Evolutionary conservation across 2,113 vertebrate genomes (phyloP), one percentile per base, ranked within the genome.

Genomic region (Petrocephalus microphthalmus): DNA sequence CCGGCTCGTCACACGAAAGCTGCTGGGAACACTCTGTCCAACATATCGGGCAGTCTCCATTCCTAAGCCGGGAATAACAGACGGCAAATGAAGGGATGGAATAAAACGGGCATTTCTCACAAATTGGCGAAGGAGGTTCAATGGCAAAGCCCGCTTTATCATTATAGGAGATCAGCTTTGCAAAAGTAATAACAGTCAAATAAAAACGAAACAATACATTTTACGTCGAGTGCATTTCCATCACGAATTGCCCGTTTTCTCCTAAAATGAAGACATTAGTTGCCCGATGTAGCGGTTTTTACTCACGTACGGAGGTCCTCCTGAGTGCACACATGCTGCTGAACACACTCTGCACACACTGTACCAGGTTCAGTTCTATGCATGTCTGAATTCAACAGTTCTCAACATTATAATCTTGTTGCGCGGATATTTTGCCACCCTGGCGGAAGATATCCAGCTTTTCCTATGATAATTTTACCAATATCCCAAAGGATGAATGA

Each of bases 11-110:
- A 60, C 81, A 49, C 81, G 45, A n/a, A 88, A n/a, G 56, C 25
- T 47, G 45, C 29, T 78, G 78, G 82, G 64, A 88, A 88, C 86
- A 52, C 87, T 49, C 87, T 51, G 90, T 85, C 71, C 82, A 89
- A 88, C 89, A 57, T 86, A 71, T 84, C 71, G 88, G 54, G 86
- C 29, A 88, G 91, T 86, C 89, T 89, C 89, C 89, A 89, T 90
- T 33, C 87, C 88, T 89, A 13, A 86, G 52, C 56, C 45, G 25
- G 88, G 71, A 84, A 54, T 42, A 57, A 84, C 52, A 84, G 57
- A 86, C 82, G 87, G 53, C 51, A 88, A 82, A 67, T 47, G 8
- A 84, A 84, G 52, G 82, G 60, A 67, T 56, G 49, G 67, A 85
- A 83, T 22, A 47, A 47, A 47, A 54, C 42, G 17, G 22, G 25